phyloP scores from a whole-genome alignment of 2,888 invertebrate species.

The Agrotis ipsilon region DNA sequence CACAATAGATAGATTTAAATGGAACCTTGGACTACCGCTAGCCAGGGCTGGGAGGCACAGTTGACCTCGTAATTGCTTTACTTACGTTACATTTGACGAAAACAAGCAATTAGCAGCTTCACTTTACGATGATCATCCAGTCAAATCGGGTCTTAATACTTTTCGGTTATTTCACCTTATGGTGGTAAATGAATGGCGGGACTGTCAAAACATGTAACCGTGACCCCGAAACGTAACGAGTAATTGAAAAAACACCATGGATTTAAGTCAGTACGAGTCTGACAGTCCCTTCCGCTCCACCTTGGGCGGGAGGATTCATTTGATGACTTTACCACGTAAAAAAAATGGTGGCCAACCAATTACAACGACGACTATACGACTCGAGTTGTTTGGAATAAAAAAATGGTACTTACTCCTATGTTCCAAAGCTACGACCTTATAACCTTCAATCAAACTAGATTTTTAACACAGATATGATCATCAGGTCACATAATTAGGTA shows the following conservation, averaged over 20 bases:
- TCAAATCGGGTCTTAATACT: background rate
- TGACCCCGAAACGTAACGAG: too few relatives aligned
- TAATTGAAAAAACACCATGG: too few relatives aligned
- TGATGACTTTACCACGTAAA: too few relatives aligned
- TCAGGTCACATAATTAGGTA: background rate
- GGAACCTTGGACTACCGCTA: background rate
- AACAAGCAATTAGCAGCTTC: background rate
- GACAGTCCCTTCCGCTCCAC: too few relatives aligned
- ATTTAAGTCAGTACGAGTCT: too few relatives aligned
- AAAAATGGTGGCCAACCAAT: background rate
- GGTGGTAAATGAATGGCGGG: too few relatives aligned
- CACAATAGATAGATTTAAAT: conserved; percentile 3
- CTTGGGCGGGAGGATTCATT: too few relatives aligned
- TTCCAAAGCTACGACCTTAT: too few relatives aligned
- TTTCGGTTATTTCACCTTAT: background rate
- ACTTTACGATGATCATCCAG: background rate
- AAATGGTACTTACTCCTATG: background rate
- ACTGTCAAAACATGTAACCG: too few relatives aligned
- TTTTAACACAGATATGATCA: background rate
- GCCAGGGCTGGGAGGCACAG: conserved; percentile 2
- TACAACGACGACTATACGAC: background rate
- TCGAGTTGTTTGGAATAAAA: background rate
- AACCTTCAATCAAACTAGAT: background rate
- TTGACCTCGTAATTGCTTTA: conserved; percentile 7
- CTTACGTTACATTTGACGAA: background rate